Percentiles rank a stretch among this genome's conserved stretches.
Evolutionary conservation across 1,140 invertebrate species (phyloP).

Genomic region (Antheraea pernyi): DNA sequence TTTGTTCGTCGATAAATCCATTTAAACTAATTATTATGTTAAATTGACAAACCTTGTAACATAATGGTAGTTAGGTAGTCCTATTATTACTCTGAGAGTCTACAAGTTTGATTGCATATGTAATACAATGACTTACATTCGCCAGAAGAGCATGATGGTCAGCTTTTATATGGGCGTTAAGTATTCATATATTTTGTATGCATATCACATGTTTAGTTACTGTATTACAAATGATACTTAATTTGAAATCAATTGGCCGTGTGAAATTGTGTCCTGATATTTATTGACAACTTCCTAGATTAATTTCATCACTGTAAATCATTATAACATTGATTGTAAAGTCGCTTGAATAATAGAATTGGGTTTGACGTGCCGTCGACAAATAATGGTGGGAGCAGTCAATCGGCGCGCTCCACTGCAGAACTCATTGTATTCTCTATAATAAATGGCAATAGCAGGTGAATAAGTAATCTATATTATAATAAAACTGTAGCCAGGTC

Average conservation of each 20-base stretch:
- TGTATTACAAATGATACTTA: no score
- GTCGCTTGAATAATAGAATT: constrained; percentile 22
- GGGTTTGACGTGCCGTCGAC: constrained; percentile 24
- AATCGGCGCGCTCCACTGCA: constrained; percentile 57
- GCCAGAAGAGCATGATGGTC: no score
- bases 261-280: background rate
- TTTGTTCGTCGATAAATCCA: background rate
- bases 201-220: no score
- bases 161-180: no score
- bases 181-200: no score
- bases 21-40: background rate
- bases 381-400: constrained; percentile 67
- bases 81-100: no score
- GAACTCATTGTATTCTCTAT: constrained; percentile 64
- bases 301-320: background rate
- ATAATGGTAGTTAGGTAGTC: no score
- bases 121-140: no score
- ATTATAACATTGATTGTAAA: background rate
- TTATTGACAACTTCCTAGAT: background rate
- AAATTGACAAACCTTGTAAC: no score
- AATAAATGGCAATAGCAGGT: constrained; percentile 78
- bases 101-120: no score
- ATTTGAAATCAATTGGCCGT: no score
- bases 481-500: no score
- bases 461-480: constrained; percentile 78